Conservation (phyloP, 2,797 vertebrate species). For the Danio jaintianensis region DNA sequence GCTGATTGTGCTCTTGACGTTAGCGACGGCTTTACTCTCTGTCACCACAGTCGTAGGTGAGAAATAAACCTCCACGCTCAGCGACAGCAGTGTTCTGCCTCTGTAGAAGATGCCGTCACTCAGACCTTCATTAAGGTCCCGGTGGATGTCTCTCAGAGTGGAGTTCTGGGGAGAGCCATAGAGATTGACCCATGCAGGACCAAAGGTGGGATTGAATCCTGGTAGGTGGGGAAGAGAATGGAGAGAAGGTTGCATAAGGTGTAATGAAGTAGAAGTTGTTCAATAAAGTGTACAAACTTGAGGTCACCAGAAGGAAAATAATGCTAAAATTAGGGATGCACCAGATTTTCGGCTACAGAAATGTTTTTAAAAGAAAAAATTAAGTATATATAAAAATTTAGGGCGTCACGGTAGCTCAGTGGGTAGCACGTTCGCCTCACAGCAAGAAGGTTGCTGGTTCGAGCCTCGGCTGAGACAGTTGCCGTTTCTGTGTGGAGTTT, state of each 20-base stretch:
- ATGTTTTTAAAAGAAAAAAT: too few species aligned
- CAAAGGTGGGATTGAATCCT: constrained; percentile 94
- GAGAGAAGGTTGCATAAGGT: constrained; percentile 4
- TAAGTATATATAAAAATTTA: too few species aligned
- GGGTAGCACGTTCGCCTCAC: too few species aligned
- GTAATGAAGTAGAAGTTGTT: not conserved
- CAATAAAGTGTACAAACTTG: not conserved
- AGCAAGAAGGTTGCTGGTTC: too few species aligned
- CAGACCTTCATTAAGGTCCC: constrained; percentile 88
- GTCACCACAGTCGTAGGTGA: constrained; percentile 69
- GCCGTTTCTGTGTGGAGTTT: too few species aligned
- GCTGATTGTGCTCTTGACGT: constrained; percentile 76
- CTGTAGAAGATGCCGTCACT: constrained; percentile 91
- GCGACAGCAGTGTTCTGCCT: constrained; percentile 85
- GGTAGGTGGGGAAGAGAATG: constrained; percentile 15
- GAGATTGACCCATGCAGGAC: constrained; percentile 90
- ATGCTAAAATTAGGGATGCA: not conserved
- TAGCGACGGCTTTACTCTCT: constrained; percentile 70
- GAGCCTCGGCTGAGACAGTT: too few species aligned
- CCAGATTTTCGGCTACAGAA: not conserved
- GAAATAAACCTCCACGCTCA: constrained; percentile 84
- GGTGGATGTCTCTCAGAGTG: constrained; percentile 84
- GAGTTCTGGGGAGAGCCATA: constrained; percentile 91
- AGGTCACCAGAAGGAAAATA: not conserved
- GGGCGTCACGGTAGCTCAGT: too few species aligned